phyloP scores from a whole-genome alignment of 2,888 invertebrate genomes.

The Hypselothyrea guttata region DNA sequence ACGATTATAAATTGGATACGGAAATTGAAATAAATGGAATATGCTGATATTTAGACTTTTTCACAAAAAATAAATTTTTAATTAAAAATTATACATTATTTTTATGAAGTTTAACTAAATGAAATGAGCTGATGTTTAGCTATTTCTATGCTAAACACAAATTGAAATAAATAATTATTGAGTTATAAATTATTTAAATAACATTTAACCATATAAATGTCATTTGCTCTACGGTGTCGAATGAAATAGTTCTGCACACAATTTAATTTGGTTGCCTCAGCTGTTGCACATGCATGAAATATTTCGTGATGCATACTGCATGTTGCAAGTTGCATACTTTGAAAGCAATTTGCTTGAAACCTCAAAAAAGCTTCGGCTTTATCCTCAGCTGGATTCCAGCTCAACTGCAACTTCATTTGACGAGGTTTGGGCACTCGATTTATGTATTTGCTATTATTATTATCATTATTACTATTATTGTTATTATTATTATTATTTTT shows the following conservation, averaged over 20 bases:
- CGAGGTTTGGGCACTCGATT: not conserved
- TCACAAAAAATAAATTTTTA: too few relatives aligned
- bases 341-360: constrained; percentile 57
- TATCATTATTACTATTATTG: constrained; percentile 5
- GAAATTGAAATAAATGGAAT: too few relatives aligned
- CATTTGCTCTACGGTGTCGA: too few relatives aligned
- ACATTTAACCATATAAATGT: too few relatives aligned
- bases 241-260: constrained; percentile 18
- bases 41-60: too few relatives aligned
- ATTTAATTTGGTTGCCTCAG: constrained; percentile 57
- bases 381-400: not conserved
- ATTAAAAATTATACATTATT: too few relatives aligned
- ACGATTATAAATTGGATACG: too few relatives aligned
- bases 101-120: too few relatives aligned
- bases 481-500: constrained; percentile 9
- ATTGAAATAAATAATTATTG: not conserved
- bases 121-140: too few relatives aligned
- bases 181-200: too few relatives aligned
- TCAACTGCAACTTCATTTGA: constrained; percentile 1
- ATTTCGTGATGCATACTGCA: constrained; percentile 58
- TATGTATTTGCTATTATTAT: not conserved
- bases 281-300: constrained; percentile 61
- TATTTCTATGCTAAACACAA: too few relatives aligned
- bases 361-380: constrained; percentile 21
- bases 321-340: constrained; percentile 63